Evolutionary conservation across 2,797 vertebrate species (phyloP).

Genomic region (Uromys caudimaculatus): DNA sequence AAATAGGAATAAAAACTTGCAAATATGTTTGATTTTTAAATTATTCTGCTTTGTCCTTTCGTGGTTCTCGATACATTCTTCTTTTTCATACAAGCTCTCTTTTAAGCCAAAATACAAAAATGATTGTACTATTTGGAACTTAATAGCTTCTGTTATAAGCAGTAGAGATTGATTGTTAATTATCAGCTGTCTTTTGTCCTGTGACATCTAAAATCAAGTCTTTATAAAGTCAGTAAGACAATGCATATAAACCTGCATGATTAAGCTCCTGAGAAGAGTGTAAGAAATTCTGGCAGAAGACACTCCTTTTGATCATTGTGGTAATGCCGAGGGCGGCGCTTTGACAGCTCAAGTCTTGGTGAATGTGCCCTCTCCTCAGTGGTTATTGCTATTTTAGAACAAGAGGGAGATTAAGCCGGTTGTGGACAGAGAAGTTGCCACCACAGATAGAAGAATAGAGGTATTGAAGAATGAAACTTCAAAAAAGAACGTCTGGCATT

Average conservation of each 20-base stretch:
- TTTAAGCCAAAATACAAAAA: slow-evolving; percentile 40
- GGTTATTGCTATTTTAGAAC: slow-evolving; percentile 49
- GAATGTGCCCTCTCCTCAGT: background rate
- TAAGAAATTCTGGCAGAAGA: background rate
- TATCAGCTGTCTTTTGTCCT: background rate
- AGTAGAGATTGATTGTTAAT: background rate
- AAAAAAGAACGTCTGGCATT: background rate
- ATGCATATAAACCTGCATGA: background rate
- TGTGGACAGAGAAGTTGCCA: background rate
- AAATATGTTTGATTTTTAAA: slow-evolving; percentile 72
- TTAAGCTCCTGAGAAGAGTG: background rate
- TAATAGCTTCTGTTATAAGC: slow-evolving; percentile 20
- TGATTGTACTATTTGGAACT: background rate
- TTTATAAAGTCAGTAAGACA: slow-evolving; percentile 46
- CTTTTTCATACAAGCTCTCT: slow-evolving; percentile 38
- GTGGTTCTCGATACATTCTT: slow-evolving; percentile 43
- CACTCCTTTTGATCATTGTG: background rate
- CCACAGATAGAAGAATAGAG: slow-evolving; percentile 38
- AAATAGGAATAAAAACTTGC: slow-evolving; percentile 83
- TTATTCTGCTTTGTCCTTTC: slow-evolving; percentile 67
- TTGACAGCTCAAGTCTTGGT: background rate
- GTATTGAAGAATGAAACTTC: slow-evolving; percentile 54
- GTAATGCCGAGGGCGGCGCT: background rate
- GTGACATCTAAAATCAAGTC: slow-evolving; percentile 45
- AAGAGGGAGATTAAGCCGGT: slow-evolving; percentile 27